Percentiles rank a stretch among this genome's conserved stretches.
Evolutionary conservation across 92 coral and sea anemone genomes (phyloP).

Genomic region (Umimayanthus kanabou): DNA sequence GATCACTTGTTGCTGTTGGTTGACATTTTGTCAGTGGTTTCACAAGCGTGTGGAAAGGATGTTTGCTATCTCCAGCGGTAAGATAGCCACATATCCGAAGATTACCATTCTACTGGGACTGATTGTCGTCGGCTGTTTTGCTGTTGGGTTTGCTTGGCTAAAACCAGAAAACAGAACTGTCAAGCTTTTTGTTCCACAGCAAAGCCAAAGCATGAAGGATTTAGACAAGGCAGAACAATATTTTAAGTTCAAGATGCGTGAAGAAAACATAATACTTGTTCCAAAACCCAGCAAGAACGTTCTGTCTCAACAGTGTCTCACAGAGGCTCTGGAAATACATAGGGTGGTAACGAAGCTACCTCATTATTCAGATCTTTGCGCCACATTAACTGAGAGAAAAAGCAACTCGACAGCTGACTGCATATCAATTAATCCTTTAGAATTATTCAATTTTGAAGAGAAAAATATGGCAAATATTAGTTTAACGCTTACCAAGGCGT

Average conservation of each 20-base stretch:
- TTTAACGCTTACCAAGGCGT: slow-evolving; percentile 48
- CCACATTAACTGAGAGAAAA: slow-evolving; percentile 39
- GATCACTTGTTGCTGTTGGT: slow-evolving; percentile 60
- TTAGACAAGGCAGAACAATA: slow-evolving; percentile 64
- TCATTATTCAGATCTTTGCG: slow-evolving; percentile 61
- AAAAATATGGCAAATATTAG: slow-evolving; percentile 47
- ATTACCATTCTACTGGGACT: slow-evolving; percentile 55
- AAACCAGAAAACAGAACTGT: slow-evolving; percentile 76
- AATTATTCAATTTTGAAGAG: slow-evolving; percentile 57
- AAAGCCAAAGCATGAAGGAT: slow-evolving; percentile 75
- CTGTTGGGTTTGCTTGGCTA: slow-evolving; percentile 82
- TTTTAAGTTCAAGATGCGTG: slow-evolving; percentile 64
- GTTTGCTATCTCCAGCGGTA: slow-evolving; percentile 57
- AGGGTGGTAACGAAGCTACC: slow-evolving; percentile 47
- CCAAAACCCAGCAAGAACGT: slow-evolving; percentile 50
- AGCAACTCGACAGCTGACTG: slow-evolving; percentile 39
- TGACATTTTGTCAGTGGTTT: slow-evolving; percentile 69
- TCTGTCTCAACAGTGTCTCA: slow-evolving; percentile 48
- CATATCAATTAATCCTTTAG: slow-evolving; percentile 59
- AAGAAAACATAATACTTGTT: slow-evolving; percentile 55
- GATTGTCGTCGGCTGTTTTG: slow-evolving; percentile 61
- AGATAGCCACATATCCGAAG: slow-evolving; percentile 61
- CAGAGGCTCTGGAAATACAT: slow-evolving; percentile 53
- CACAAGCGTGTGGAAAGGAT: slow-evolving; percentile 49
- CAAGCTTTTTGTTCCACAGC: slow-evolving; percentile 84